Evolutionary conservation across 2,113 vertebrate species (phyloP), one percentile per base, ranked within the genome.

Genomic region (Syrmaticus mikado): DNA sequence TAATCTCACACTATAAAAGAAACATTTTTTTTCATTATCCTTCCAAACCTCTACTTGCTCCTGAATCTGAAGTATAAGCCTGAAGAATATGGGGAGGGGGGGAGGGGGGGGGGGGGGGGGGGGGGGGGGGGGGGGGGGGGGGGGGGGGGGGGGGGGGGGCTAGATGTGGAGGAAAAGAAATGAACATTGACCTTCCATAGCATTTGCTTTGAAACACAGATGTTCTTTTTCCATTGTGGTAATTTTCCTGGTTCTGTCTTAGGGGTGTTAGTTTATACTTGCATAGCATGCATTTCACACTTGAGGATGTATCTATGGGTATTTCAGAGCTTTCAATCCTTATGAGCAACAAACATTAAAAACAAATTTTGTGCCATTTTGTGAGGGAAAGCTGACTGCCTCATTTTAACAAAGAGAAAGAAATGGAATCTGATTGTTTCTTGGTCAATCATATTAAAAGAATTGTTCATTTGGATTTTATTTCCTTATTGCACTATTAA

Each of bases 401-500:
- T 74, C 53, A 6, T 74, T 80, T 93, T 78, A 95, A 88, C 20
- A 75, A 72, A 92, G 52, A 89, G 83, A 72, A n/a, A 78, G n/a
- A 48, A 86, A 34, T 3, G 25, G 30, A 84, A 46, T 58, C 32
- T 77, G 7, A 52, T 86, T 82, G 28, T 77, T 87, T 85, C 52
- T 89, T 45, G 40, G 57, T 84, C 82, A 85, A 72, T 90, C 68
- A 57, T 57, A 64, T 91, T 88, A 91, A 89, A 82, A 66, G 5
- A 87, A 92, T 72, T 50, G 7, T 50, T 87, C 13, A 36, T 80
- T 87, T 85, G 5, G 71, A 72, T 82, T 93, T 93, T 89, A 88
- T 94, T 94, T 95, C 86, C 64, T 80, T 85, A 87, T 82, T 67
- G 38, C 19, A 46, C 43, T 50, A 58, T 90, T 92, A 62, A 30